Evolutionary conservation across 2,888 invertebrate genomes (phyloP).

Genomic region (Flexamia atlantica): DNA sequence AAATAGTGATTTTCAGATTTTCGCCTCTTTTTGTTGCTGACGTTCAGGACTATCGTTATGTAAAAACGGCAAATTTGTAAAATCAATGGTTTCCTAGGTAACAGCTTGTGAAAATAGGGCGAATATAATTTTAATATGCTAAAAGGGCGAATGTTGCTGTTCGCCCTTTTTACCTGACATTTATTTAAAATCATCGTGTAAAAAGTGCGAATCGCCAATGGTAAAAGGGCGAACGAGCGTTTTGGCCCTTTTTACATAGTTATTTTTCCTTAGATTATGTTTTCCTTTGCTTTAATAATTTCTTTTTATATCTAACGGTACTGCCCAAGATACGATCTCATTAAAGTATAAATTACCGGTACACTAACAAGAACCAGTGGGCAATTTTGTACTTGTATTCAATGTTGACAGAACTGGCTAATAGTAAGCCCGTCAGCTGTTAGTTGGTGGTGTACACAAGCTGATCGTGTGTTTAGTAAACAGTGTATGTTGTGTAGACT

Average conservation of each 20-base stretch:
- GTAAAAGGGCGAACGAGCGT: background rate
- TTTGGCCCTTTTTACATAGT: slow-evolving; percentile 17
- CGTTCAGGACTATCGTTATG: too few relatives aligned
- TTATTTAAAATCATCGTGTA: background rate
- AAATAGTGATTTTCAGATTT: too few relatives aligned
- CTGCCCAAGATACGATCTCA: background rate
- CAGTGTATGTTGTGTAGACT: too few relatives aligned
- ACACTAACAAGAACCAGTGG: too few relatives aligned
- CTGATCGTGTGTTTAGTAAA: too few relatives aligned
- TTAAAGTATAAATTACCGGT: too few relatives aligned
- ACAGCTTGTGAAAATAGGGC: slow-evolving; percentile 8
- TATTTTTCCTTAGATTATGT: background rate
- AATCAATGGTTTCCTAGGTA: background rate
- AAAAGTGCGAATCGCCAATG: slow-evolving; percentile 1
- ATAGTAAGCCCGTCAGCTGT: too few relatives aligned
- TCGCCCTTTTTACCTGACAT: slow-evolving; percentile 16
- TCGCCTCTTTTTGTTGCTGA: too few relatives aligned
- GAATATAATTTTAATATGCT: background rate
- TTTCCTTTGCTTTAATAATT: slow-evolving; percentile 22
- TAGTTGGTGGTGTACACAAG: too few relatives aligned
- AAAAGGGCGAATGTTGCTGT: slow-evolving; percentile 10
- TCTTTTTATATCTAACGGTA: background rate
- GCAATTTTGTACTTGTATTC: slow-evolving; percentile 14
- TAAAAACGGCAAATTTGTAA: background rate
- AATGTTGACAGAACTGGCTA: too few relatives aligned